Evolutionary conservation across 2,113 vertebrate genomes (phyloP).

Genomic region (Rhizomys pruinosus): DNA sequence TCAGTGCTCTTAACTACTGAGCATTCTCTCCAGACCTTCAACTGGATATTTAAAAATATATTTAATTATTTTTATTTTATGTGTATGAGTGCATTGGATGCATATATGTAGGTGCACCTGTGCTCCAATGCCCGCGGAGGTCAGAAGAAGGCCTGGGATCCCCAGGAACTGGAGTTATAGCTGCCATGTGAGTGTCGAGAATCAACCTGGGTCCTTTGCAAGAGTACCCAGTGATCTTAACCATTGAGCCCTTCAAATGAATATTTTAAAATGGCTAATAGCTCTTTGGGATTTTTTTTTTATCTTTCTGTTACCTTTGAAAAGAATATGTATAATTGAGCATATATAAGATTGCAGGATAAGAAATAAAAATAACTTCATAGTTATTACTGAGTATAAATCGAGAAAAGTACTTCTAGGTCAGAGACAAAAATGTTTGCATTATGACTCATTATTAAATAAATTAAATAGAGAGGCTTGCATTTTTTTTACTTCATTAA

Average conservation of each 20-base stretch:
- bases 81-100: no score
- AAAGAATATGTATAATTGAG: background rate
- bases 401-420: background rate
- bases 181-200: no score
- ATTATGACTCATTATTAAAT: background rate
- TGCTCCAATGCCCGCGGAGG: no score
- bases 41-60: background rate
- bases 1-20: no score
- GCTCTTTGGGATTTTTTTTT: background rate
- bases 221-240: no score
- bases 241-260: no score
- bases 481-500: background rate
- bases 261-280: background rate
- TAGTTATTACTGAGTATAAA: background rate
- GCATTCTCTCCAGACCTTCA: no score
- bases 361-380: background rate
- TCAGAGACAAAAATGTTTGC: background rate
- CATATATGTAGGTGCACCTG: no score
- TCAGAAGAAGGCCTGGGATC: no score
- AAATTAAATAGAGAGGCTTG: background rate
- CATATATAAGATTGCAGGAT: background rate
- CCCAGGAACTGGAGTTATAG: no score
- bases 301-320: background rate
- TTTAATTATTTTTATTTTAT: no score
- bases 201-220: no score